Conservation (phyloP, 2,888 invertebrate species). For the Siphlonurus alternatus region DNA sequence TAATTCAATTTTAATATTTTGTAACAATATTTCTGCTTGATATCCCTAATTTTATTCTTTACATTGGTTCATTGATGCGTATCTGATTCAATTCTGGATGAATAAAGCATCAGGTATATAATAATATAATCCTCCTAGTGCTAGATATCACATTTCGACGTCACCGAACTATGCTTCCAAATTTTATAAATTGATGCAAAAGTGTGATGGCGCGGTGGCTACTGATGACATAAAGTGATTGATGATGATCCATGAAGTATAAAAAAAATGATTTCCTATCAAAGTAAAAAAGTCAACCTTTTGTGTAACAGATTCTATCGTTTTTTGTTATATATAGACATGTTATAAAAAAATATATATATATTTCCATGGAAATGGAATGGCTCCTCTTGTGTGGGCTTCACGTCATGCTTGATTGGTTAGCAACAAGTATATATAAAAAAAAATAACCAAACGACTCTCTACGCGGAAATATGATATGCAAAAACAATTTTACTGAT, state of each 20-base stretch:
- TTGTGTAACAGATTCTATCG: background rate
- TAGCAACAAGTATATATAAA: background rate
- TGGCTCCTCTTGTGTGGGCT: background rate
- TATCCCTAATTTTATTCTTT: too few species aligned
- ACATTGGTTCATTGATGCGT: too few species aligned
- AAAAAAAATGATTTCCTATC: background rate
- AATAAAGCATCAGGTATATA: background rate
- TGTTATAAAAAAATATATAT: background rate
- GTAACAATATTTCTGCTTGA: too few species aligned
- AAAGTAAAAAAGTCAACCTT: background rate
- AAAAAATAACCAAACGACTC: too few species aligned
- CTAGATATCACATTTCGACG: too few species aligned
- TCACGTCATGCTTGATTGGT: background rate
- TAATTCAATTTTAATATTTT: too few species aligned
- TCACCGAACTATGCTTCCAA: too few species aligned
- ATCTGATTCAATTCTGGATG: too few species aligned
- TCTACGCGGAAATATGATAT: too few species aligned
- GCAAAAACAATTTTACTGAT: background rate
- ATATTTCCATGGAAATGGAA: background rate
- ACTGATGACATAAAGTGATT: background rate
- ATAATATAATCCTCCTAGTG: too few species aligned
- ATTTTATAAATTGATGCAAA: background rate
- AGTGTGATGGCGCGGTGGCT: background rate
- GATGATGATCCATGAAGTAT: background rate
- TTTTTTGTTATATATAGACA: background rate